phyloP scores from a whole-genome alignment of 2,113 vertebrate species.

The Burhinus bistriatus region DNA sequence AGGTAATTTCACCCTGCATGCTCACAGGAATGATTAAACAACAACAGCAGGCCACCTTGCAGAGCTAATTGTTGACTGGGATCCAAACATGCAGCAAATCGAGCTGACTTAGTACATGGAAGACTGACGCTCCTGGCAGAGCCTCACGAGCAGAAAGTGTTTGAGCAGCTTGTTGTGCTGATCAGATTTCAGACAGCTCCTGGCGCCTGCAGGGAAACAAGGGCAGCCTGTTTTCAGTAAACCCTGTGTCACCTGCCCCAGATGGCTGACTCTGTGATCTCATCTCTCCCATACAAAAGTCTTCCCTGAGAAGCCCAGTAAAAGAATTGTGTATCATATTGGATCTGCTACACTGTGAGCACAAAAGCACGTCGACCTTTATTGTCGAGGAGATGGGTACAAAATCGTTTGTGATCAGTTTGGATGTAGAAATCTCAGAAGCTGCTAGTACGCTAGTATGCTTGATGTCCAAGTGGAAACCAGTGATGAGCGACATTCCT shows the following conservation, averaged over 20 bases:
- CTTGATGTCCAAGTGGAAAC: too few species aligned
- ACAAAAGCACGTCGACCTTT: background rate
- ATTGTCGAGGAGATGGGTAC: background rate
- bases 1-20: background rate
- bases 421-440: background rate
- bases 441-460: background rate
- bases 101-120: background rate
- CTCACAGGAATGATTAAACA: background rate
- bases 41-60: background rate
- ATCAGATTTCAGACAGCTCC: background rate
- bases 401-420: background rate
- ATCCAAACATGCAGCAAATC: background rate
- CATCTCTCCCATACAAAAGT: background rate
- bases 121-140: background rate
- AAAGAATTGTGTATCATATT: background rate
- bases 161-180: background rate
- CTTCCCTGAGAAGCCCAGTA: background rate
- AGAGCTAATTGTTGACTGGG: background rate
- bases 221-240: background rate
- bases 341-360: background rate
- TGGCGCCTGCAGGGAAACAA: background rate
- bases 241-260: background rate
- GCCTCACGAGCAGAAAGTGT: background rate
- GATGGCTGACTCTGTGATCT: background rate
- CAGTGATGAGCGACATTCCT: too few species aligned